These are phyloP conservation scores for Coracopsis vasa DNA, from an alignment of 2,113 vertebrate genomes.

Conservation along the genomic window DNA sequence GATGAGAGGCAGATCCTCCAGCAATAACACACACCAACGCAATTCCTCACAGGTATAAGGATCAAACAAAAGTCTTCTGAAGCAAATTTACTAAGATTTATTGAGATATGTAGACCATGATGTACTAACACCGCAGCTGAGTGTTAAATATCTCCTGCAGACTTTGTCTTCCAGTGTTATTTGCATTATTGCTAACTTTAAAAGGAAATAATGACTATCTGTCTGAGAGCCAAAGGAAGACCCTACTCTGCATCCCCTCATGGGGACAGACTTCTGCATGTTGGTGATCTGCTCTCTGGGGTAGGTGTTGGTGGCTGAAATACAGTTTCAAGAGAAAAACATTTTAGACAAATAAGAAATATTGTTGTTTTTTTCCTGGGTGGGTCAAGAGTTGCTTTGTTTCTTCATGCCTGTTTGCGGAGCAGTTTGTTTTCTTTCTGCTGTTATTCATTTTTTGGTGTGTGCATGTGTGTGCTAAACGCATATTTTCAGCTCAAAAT, in stretches of 20 bases:
- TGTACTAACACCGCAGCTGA: neutral
- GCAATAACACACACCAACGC: neutral
- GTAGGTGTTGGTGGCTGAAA: neutral
- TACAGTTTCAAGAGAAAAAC: neutral
- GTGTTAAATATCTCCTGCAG: neutral
- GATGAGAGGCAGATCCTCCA: neutral
- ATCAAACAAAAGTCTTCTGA: neutral
- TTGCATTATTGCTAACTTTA: neutral
- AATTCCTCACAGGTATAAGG: neutral
- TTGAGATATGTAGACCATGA: neutral
- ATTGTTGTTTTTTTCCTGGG: neutral
- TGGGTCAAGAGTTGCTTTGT: neutral
- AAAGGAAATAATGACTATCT: neutral
- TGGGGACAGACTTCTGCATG: neutral
- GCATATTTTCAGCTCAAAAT: neutral
- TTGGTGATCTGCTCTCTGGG: neutral
- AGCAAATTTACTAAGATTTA: neutral
- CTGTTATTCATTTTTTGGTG: fast-evolving
- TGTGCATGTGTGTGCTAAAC: neutral
- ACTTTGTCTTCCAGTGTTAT: neutral
- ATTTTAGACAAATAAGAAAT: neutral
- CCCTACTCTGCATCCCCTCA: neutral
- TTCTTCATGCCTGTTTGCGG: neutral
- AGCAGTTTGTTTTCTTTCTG: neutral
- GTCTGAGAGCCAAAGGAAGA: neutral